Conservation (phyloP, 1,140 invertebrate genomes). For the Leptinotarsa defecta region DNA sequence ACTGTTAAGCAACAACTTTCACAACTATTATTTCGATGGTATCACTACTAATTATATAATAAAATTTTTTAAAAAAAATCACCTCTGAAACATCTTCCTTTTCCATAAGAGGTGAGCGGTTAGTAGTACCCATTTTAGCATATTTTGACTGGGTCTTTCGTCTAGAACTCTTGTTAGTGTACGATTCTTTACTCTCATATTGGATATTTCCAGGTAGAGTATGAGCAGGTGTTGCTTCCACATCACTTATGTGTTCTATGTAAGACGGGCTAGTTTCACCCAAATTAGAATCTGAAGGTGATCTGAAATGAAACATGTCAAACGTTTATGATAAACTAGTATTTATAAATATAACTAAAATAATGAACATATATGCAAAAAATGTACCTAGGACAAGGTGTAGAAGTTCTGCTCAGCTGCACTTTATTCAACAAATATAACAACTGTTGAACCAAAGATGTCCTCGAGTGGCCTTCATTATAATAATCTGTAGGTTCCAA, state of each 20-base stretch:
- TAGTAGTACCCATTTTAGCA: neutral
- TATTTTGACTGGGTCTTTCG: neutral
- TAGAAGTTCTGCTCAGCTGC: conserved; percentile 29
- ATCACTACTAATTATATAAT: too few relatives aligned
- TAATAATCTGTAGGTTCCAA: conserved; percentile 40
- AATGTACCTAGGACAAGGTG: conserved; percentile 31
- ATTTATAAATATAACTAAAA: neutral
- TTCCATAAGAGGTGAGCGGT: conserved; percentile 9
- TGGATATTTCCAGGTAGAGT: conserved; percentile 35
- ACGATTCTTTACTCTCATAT: conserved; percentile 18
- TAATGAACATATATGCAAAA: neutral
- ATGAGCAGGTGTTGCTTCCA: conserved; percentile 40
- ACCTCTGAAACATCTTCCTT: conserved; percentile 31
- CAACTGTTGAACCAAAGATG: conserved; percentile 30
- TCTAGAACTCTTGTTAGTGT: neutral
- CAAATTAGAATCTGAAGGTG: conserved; percentile 14
- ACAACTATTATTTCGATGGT: too few relatives aligned
- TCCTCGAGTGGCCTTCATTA: conserved; percentile 31
- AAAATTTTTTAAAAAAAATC: neutral
- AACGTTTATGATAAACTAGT: neutral
- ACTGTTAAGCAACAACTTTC: too few relatives aligned
- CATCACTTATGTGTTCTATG: conserved; percentile 24
- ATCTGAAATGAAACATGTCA: conserved; percentile 22
- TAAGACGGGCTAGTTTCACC: neutral
- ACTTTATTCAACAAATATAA: conserved; percentile 35